Base-by-base conservation (phyloP, 1,140 invertebrate genomes). In the Trialeurodes vaporariorum region DNA sequence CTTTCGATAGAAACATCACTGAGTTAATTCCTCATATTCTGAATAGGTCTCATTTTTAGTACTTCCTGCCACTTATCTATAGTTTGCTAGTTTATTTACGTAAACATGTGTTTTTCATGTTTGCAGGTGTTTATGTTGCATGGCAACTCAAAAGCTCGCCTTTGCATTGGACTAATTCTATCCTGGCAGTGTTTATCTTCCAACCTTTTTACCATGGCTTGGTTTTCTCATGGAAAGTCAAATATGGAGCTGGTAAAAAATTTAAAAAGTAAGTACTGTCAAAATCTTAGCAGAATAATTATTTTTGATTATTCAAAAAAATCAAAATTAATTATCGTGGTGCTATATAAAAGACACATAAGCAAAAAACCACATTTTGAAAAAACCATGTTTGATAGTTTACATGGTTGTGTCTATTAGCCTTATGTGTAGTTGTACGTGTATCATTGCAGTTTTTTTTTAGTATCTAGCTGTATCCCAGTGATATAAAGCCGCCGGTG, bases 241-340 rank as follows among this genome's bases (percentile, higher is more conserved):
- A 94, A 96, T 82, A 79, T 81, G n/a, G 91, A 96, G 72, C 81
- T 97, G 72, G 82, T 97, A 49, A 81, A 86, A 65, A 88, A 94
- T 78, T 79, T 96, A 62, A 85, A 85, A 83, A 82, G 93, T 95
- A 84, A 80, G 79, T 78, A 68, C 24, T 34, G 1, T 25, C 66
- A 34, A 25, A 21, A 25, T 68, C 34, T 12, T 65, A 9, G 25
- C 67, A 22, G 21, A 22, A 17, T 65, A 25, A 27, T 65, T 23
- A 27, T 63, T 40, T 24, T 40, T 21, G 13, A 17, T 27, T 49
- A 34, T 66, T 24, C n/a, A 26, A 23, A 25, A 59, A 26, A 12
- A 17, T 59, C 1, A 49, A 5, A 23, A 59, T 59, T 59, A 66
- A 22, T 34, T 12, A 24, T 63, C 13, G 2, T 26, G 2, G 11